These are phyloP conservation scores for Diaprepes abbreviatus DNA, from an alignment of 2,888 invertebrate species.

Conservation along the genomic window DNA sequence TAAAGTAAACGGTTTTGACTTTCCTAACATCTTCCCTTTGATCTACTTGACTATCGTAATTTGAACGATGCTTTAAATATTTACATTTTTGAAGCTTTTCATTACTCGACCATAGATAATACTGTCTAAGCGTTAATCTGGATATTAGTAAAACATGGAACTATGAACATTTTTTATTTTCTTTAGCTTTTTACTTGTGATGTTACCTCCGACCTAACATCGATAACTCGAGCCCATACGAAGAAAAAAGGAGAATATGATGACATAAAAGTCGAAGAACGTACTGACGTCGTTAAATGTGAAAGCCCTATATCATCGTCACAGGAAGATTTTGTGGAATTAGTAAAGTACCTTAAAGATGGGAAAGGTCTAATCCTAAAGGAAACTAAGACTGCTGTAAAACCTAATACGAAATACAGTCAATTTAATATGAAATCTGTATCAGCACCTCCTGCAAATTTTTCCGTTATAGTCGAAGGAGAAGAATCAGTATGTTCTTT, in stretches of 20 bases:
- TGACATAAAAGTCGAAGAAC: conserved; percentile 55
- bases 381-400: conserved; percentile 44
- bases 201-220: conserved; percentile 60
- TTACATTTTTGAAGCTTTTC: too few relatives aligned
- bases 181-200: conserved; percentile 49
- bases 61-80: too few relatives aligned
- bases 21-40: too few relatives aligned
- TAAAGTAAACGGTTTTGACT: too few relatives aligned
- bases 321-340: conserved; percentile 52
- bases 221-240: conserved; percentile 54
- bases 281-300: conserved; percentile 54
- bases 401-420: conserved; percentile 52
- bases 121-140: too few relatives aligned
- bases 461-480: conserved; percentile 61
- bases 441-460: conserved; percentile 57
- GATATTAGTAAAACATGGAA: too few relatives aligned
- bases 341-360: conserved; percentile 46
- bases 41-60: too few relatives aligned
- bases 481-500: conserved; percentile 53
- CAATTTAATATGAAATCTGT: conserved; percentile 54
- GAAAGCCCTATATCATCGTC: conserved; percentile 43
- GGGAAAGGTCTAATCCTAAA: conserved; percentile 44
- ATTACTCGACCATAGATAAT: too few relatives aligned
- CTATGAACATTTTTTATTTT: background rate
- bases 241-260: conserved; percentile 52